Percentiles rank a stretch among this genome's conserved stretches.
These are phyloP conservation scores for Strongylocentrotus purpuratus DNA, from an alignment of 35 echinoderm and acorn worm genomes.

Conservation along the genomic window DNA sequence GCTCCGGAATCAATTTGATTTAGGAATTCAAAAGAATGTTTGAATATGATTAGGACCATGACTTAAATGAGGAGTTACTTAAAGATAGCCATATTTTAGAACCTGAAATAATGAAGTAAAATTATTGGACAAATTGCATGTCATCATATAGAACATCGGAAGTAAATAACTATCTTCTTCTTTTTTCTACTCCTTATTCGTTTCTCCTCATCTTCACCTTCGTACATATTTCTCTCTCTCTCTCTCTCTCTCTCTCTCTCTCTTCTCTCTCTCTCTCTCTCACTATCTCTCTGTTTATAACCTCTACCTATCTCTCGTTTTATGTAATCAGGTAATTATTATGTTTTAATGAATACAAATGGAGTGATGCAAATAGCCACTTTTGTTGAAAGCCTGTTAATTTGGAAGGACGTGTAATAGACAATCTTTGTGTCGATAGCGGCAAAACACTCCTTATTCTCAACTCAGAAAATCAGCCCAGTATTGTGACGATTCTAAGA, in stretches of 20 bases:
- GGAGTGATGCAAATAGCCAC: neutral
- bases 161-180: neutral
- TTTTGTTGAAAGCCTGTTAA: neutral
- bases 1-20: no score
- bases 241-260: neutral
- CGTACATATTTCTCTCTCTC: neutral
- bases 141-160: no score
- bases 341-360: neutral
- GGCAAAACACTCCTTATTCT: neutral
- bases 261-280: neutral
- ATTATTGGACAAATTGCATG: no score
- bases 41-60: no score
- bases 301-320: neutral
- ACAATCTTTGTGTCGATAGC: neutral
- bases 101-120: no score
- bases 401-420: neutral
- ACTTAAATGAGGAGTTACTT: no score
- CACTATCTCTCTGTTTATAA: neutral
- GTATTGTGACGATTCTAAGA: neutral
- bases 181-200: neutral
- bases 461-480: neutral
- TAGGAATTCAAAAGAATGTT: no score
- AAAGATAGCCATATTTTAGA: no score
- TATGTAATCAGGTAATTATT: neutral
- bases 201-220: neutral